Evolutionary conservation across 2,888 invertebrate species (phyloP), one percentile per base, ranked within the genome.

Genomic region (Drosophila limbata): DNA sequence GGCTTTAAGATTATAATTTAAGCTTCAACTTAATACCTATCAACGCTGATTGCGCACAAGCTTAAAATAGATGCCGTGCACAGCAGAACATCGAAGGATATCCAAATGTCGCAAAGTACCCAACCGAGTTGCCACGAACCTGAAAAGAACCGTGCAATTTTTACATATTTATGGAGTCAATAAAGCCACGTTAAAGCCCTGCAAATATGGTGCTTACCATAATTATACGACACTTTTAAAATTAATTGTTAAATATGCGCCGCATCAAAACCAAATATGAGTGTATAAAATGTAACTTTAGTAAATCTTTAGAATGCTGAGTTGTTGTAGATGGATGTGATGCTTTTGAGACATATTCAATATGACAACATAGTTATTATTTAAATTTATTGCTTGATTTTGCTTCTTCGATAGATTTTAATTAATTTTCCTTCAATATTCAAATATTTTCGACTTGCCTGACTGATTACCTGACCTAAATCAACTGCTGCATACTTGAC

Each of bases 101-200:
- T 96, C 98, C 98, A 98, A 75, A 97, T 95, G 91, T 97, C 96
- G 91, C 97, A 96, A 50, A 98, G 94, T 74, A 97, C 94, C 94
- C 97, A 95, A 42, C 98, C 98, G 44, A 98, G 95, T 89, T 96
- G 95, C 99, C 99, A 99, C 84, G 94, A 94, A 81, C 96, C 96
- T 95, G 93, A 44, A 56, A 56, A 21, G 44, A 56, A 11, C 55
- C 55, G 5, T 37, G 25, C 1, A 44, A 52, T 39, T 3, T 25
- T 37, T 52, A 25, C 39, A 28, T 25, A 39, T 28, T 28, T 13
- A 42, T 31, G 28, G 40, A 53, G 53, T 53, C 40, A 40, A 53
- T 40, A 53, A 47, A 13, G 13, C 4, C 9, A 17, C 1, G 5
- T 15, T 25, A 56, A 56, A 37, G 35, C 35, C n/a, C 0, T 17